These are phyloP conservation scores for Rotaria magnacalcarata DNA, from an alignment of 2,888 invertebrate species.

Conservation along the genomic window DNA sequence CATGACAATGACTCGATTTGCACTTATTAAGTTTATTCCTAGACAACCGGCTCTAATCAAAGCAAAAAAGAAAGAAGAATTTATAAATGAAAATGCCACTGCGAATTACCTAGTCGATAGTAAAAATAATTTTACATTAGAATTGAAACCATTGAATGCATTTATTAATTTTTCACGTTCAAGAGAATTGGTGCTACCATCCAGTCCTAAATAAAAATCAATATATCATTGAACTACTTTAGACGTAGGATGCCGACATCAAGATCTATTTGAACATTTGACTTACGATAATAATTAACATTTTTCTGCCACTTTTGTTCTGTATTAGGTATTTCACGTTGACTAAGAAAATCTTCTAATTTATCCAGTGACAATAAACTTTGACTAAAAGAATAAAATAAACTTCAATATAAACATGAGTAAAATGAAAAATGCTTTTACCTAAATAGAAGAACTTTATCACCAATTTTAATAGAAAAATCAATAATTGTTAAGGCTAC, in stretches of 20 bases:
- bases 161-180: conserved; percentile 92
- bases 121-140: conserved; percentile 79
- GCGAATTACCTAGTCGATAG: conserved; percentile 72
- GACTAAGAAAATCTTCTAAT: conserved; percentile 84
- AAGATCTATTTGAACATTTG: background rate
- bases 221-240: background rate
- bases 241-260: too few relatives aligned
- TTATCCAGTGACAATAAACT: conserved; percentile 87
- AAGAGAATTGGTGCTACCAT: conserved; percentile 86
- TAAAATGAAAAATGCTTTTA: conserved; percentile 47
- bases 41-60: conserved; percentile 77
- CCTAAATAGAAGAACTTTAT: conserved; percentile 80
- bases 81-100: background rate
- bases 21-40: conserved; percentile 93
- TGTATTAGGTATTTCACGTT: conserved; percentile 64
- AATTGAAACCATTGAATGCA: conserved; percentile 77
- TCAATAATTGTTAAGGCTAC: conserved; percentile 83
- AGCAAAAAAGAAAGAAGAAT: background rate
- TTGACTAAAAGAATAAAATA: conserved; percentile 67
- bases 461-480: conserved; percentile 78
- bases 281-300: conserved; percentile 81
- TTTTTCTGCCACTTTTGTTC: conserved; percentile 73
- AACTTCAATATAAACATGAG: background rate
- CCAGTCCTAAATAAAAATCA: conserved; percentile 63
- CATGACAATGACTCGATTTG: conserved; percentile 90